phyloP scores from a whole-genome alignment of 2,797 vertebrate species.

The Pipistrellus pygmaeus region DNA sequence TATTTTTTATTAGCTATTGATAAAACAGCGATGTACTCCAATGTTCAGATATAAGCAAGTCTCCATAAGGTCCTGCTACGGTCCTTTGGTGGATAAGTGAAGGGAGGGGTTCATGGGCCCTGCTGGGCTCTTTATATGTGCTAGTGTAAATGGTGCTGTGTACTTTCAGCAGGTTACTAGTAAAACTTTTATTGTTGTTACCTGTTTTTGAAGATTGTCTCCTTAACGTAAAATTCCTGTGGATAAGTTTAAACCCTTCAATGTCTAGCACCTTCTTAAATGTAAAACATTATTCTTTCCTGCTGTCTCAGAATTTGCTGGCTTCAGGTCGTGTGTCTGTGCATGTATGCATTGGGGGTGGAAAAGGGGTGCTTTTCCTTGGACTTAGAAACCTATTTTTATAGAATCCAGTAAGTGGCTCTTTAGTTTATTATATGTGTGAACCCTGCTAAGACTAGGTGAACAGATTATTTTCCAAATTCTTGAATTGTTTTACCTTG shows the following conservation, averaged over 20 bases:
- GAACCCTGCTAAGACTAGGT: not conserved
- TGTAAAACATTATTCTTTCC: conserved; percentile 50
- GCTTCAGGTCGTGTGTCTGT: not conserved
- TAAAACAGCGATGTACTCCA: not conserved
- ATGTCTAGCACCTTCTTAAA: not conserved
- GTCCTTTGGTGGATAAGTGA: not conserved
- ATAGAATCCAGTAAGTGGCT: not conserved
- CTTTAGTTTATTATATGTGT: not conserved
- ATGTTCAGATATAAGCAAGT: conserved; percentile 16
- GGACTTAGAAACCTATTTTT: conserved; percentile 14
- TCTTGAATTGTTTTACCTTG: not conserved
- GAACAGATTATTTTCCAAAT: conserved; percentile 39
- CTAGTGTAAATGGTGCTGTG: not conserved
- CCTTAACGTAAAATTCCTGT: conserved; percentile 31
- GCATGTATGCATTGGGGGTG: no score
- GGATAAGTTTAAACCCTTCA: conserved; percentile 25
- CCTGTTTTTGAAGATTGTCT: conserved; percentile 46
- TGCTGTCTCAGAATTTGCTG: conserved; percentile 39
- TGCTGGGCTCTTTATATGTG: not conserved
- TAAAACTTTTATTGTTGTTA: conserved; percentile 26
- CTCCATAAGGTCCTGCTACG: not conserved
- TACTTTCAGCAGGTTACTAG: conserved; percentile 17
- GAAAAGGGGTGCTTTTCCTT: not conserved
- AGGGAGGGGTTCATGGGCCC: not conserved
- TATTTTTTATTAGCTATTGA: not conserved